A percentile compares a stretch with the other conserved stretches of the same genome.
Evolutionary conservation across 2,113 vertebrate species (phyloP).

Genomic region (Aleadryas rufinucha): DNA sequence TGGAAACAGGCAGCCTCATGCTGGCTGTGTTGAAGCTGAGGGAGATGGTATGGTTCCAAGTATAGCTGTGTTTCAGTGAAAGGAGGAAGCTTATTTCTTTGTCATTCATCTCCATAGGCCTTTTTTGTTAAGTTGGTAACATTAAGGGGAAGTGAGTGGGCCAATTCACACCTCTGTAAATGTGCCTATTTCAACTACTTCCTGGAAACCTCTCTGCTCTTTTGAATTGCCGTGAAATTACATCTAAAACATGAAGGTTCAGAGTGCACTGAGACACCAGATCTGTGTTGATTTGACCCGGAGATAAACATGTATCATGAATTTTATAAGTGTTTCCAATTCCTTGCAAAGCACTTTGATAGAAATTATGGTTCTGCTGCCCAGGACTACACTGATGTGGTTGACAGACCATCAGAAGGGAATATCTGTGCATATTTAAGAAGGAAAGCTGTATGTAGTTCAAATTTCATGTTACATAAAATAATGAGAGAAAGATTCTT

Average conservation of each 20-base stretch:
- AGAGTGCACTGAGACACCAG: neutral
- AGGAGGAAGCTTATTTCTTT: neutral
- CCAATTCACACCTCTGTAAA: neutral
- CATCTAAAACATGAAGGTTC: neutral
- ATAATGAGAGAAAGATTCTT: neutral
- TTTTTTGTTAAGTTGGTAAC: neutral
- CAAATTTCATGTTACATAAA: neutral
- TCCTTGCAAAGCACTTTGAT: neutral
- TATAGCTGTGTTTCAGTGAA: neutral
- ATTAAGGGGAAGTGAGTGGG: neutral
- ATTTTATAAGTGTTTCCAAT: neutral
- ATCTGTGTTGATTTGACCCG: neutral
- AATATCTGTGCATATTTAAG: neutral
- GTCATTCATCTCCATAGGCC: neutral
- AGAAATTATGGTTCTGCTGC: neutral
- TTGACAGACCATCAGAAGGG: neutral
- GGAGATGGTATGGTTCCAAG: neutral
- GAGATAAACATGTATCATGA: neutral
- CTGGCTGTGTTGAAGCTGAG: accelerated
- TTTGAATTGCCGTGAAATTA: neutral
- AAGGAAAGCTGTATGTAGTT: neutral
- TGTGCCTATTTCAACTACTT: neutral
- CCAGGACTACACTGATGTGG: neutral
- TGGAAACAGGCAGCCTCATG: neutral
- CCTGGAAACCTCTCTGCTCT: neutral